Percentiles rank a stretch among this genome's conserved stretches.
Evolutionary conservation across 2,888 invertebrate genomes (phyloP).

Genomic region (Hydropsyche betteni): DNA sequence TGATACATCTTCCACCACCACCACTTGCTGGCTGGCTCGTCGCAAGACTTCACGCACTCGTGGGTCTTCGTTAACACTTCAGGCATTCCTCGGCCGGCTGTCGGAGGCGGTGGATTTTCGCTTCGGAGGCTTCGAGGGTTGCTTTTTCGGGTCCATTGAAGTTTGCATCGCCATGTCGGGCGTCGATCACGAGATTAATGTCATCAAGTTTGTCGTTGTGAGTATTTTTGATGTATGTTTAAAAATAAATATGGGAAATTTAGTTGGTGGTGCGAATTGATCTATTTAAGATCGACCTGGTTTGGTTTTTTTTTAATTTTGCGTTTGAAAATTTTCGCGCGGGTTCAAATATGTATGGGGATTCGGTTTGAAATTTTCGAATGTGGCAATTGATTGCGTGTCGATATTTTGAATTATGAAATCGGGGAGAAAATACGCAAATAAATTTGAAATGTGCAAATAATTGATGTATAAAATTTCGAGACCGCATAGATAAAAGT

Average conservation of each 20-base stretch:
- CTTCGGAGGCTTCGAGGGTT: not conserved
- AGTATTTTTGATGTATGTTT: conserved; percentile 34
- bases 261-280: no score
- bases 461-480: no score
- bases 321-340: not conserved
- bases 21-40: no score
- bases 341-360: not conserved
- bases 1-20: not conserved
- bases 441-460: no score
- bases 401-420: no score
- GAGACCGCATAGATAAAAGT: no score
- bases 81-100: conserved; percentile 21
- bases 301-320: not conserved
- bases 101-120: not conserved
- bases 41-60: not conserved
- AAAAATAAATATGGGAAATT: no score
- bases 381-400: no score
- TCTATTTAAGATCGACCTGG: no score
- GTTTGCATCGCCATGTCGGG: conserved; percentile 16
- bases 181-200: conserved; percentile 47
- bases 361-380: no score
- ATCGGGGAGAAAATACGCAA: no score
- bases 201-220: conserved; percentile 48
- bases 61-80: conserved; percentile 20
- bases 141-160: not conserved